Base-by-base conservation (phyloP, 2,797 vertebrate genomes). In the Danio choprae region DNA sequence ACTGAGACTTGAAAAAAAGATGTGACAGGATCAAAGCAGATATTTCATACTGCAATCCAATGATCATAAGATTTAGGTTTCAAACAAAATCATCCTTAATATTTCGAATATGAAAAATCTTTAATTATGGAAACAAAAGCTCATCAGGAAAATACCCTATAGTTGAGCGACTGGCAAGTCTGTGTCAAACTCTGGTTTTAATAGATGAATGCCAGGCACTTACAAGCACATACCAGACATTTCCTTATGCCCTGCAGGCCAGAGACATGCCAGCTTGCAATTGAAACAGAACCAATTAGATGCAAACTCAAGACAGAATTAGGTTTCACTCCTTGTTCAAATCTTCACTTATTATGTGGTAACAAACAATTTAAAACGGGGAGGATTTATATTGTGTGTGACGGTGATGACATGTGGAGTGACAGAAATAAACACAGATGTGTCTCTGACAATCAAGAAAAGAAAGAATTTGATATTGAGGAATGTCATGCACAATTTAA, bases 211-310 rank as follows among this genome's bases (percentile, higher is more conserved):
- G 59, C 59, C 46, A 73, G 18, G 12, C 15, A 6, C n/a, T 63
- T 75, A 56, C 46, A 77, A 63, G 48, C 73, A 65, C 59, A 73
- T 65, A 22, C 68, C 48, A 72, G 59, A 18, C 48, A 58, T 64
- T 71, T 71, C 29, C 41, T 29, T 59, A 20, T 50, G 51, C 53
- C 18, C 64, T 72, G 11, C 29, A n/a, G 43, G 65, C n/a, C 58
- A 0, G 5, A 71, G 58, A 79, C 38, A 64, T 55, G 68, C 48
- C 77, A 73, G 48, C 69, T 65, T 80, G 48, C 67, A 41, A 38
- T 8, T 63, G 4, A 71, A 72, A 79, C 11, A 44, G 38, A 22
- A 71, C 56, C 65, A 79, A 74, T 60, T 59, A 74, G 43, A 15
- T 46, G 11, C 7, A 72, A 58, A 68, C 63, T 67, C 15, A 38